Base-by-base conservation (phyloP, 2,888 invertebrate species). In the Dione vanillae region DNA sequence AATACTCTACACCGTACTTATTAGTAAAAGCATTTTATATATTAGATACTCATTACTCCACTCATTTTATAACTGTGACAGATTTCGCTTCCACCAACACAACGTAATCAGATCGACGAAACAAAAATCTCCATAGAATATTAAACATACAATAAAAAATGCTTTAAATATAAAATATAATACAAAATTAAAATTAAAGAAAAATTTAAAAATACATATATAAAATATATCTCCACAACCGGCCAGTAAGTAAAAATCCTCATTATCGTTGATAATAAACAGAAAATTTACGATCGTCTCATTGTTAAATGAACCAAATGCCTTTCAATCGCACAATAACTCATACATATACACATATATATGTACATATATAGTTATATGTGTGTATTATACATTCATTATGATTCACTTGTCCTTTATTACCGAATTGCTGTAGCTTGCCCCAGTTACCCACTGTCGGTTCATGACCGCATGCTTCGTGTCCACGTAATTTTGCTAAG, bases 371-470 rank as follows among this genome's bases (percentile, higher is more conserved):
- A n/a, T 20, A 51, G 0, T 14, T 54, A 54, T 14, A 56, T 14
- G n/a, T 41, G 59, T 35, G 37, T 47, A 51, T 49, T 27, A 65
- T 65, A 54, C 6, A 59, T 67, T 49, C 64, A 64, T 64, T 40
- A 65, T 52, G 52, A 65, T 52, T 52, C 51, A 62, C 47, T 68
- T 68, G 68, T 68, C 62, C 43, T 68, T 68, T 62, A 62, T 67
- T 67, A 59, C 68, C 62, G 62, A 61, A 68, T 54, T 68, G 61
- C 61, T 52, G 52, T 45, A 66, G 43, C 65, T 49, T 71, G 67
- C 40, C 72, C 62, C 56, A 66, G 43, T 72, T 69, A 69, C 59
- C 69, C 72, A 66, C 52, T 43, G 65, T 27, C 66, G 69, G 72
- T 62, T 69, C 72, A 72, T 49, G 69, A 64, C 66, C 65, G 27